Percentiles rank a stretch among this genome's conserved stretches.
phyloP scores from a whole-genome alignment of 2,113 vertebrate genomes.

The Prochilodus magdalenae region DNA sequence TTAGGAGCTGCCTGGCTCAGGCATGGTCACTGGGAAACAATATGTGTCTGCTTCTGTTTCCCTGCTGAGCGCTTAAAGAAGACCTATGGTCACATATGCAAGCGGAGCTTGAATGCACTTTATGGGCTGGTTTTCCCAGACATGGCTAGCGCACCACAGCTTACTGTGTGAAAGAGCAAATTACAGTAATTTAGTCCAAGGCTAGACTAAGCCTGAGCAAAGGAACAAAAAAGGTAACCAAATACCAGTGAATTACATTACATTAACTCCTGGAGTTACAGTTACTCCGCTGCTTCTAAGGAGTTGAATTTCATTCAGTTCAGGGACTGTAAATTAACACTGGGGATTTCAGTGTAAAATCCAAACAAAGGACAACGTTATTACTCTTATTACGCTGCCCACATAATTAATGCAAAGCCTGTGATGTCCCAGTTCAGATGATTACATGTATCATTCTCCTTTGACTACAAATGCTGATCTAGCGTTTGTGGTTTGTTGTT shows the following conservation, averaged over 20 bases:
- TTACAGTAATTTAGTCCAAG: background rate
- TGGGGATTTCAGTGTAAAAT: background rate
- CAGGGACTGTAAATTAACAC: constrained; percentile 16
- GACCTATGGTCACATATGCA: background rate
- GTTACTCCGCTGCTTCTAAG: background rate
- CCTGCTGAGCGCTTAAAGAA: background rate
- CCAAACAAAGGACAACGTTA: background rate
- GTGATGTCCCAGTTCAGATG: background rate
- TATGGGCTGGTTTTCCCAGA: background rate
- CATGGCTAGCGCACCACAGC: background rate
- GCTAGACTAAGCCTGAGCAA: background rate
- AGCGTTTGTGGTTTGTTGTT: background rate
- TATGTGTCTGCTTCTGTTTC: background rate
- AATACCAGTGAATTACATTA: constrained; percentile 3
- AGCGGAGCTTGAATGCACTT: background rate
- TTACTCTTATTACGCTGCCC: constrained; percentile 14
- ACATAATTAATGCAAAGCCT: background rate
- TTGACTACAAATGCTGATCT: background rate
- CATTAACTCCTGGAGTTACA: background rate
- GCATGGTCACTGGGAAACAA: constrained; percentile 14
- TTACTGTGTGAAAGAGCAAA: background rate
- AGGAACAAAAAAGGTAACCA: background rate
- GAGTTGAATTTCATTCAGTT: constrained; percentile 22
- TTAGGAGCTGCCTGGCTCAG: constrained; percentile 16
- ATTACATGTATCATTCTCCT: background rate